phyloP scores from a whole-genome alignment of 2,888 invertebrate species.

The Steinernema scapterisci region DNA sequence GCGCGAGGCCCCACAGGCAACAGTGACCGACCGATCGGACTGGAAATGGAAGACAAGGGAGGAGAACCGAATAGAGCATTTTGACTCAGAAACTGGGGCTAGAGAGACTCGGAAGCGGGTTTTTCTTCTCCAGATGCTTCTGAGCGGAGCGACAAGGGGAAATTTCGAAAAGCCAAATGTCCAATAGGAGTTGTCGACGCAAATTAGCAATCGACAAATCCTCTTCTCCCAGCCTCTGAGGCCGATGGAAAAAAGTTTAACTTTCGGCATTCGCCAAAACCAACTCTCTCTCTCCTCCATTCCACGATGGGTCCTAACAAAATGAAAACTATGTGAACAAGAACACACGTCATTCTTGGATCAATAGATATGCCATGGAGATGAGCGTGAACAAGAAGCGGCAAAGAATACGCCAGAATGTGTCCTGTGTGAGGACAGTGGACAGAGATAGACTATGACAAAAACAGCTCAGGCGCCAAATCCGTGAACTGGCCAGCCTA shows the following conservation, averaged over 20 bases:
- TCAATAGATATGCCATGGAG: conserved; percentile 26
- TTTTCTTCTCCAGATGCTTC: not conserved
- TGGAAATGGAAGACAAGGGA: not conserved
- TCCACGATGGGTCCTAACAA: not conserved
- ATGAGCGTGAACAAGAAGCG: not conserved
- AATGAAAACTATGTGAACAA: conserved; percentile 7
- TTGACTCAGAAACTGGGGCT: not conserved
- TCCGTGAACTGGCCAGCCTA: too few relatives aligned
- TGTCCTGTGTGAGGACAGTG: too few relatives aligned
- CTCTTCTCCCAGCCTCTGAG: not conserved
- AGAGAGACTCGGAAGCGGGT: not conserved
- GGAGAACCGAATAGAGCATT: too few relatives aligned
- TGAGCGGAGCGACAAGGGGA: not conserved
- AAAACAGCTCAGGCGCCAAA: too few relatives aligned
- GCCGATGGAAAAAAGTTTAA: not conserved
- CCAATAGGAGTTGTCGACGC: not conserved
- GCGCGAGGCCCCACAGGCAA: not conserved
- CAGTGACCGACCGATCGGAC: not conserved
- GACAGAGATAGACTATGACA: too few relatives aligned
- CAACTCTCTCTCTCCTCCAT: not conserved
- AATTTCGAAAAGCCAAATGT: not conserved
- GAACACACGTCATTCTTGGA: not conserved
- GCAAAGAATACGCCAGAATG: not conserved
- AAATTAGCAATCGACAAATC: conserved; percentile 29
- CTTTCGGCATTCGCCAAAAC: not conserved